Percentiles rank a stretch among this genome's conserved stretches.
Conservation (phyloP, 2,797 vertebrate genomes). For the Phataginus tetradactyla region DNA sequence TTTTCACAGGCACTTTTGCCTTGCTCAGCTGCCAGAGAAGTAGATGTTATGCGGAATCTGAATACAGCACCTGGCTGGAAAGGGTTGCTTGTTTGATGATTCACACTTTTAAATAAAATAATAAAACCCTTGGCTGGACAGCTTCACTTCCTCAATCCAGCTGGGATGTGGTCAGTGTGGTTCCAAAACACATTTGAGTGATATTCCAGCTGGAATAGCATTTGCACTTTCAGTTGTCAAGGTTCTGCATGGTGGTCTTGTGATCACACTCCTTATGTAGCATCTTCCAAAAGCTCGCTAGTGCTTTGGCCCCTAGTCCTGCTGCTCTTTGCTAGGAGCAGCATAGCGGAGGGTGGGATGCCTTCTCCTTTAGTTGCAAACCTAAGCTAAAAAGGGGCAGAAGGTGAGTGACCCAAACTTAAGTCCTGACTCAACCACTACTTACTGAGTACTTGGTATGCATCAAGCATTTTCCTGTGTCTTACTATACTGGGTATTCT, state of each 20-base stretch:
- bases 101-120: constrained; percentile 77
- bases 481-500: neutral
- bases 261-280: constrained; percentile 36
- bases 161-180: constrained; percentile 62
- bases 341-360: neutral
- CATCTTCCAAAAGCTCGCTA: constrained; percentile 53
- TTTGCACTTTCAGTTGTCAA: constrained; percentile 52
- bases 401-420: neutral
- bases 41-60: constrained; percentile 29
- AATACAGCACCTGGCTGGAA: constrained; percentile 60
- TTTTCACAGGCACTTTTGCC: neutral
- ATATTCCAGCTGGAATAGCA: constrained; percentile 60
- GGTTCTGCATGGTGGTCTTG: constrained; percentile 61
- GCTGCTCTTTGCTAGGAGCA: constrained; percentile 41
- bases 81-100: constrained; percentile 59
- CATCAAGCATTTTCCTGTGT: neutral
- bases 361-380: constrained; percentile 54
- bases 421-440: neutral
- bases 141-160: constrained; percentile 59
- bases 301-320: constrained; percentile 65
- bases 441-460: neutral
- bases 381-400: constrained; percentile 39
- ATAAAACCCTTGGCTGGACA: constrained; percentile 70
- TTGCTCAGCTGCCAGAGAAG: constrained; percentile 21
- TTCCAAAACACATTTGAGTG: constrained; percentile 66